Conservation (phyloP, 1,140 invertebrate species). For the Condylostylus longicornis region DNA sequence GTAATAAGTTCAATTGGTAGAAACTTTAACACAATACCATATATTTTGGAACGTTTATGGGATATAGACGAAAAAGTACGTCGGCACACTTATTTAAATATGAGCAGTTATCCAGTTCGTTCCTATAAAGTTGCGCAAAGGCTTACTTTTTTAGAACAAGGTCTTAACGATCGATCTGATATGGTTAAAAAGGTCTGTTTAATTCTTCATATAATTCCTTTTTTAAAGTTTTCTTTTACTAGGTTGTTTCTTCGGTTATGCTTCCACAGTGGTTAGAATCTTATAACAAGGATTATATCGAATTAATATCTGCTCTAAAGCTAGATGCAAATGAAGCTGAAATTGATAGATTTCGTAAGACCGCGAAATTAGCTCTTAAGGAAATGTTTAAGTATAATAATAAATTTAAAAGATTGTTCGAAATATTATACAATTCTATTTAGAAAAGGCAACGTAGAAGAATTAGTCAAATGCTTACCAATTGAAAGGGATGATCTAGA, state of each 20-base stretch:
- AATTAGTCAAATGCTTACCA: constrained; percentile 14
- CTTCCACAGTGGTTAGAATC: constrained; percentile 49
- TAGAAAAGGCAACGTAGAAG: constrained; percentile 7
- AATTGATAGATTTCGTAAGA: constrained; percentile 23
- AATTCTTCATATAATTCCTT: background rate
- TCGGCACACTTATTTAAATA: constrained; percentile 52
- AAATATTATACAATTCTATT: background rate
- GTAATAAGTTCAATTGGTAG: constrained; percentile 51
- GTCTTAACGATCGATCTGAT: constrained; percentile 47
- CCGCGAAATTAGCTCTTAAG: constrained; percentile 30
- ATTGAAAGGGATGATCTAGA: constrained; percentile 18
- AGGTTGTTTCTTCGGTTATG: constrained; percentile 33
- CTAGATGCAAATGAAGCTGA: constrained; percentile 40
- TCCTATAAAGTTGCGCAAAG: constrained; percentile 53
- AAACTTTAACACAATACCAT: constrained; percentile 45
- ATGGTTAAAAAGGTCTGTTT: constrained; percentile 28
- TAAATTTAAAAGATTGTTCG: background rate
- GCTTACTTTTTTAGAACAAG: constrained; percentile 44
- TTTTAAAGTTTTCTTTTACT: constrained; percentile 16
- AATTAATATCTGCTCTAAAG: constrained; percentile 44
- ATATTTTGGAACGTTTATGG: constrained; percentile 50
- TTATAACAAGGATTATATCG: constrained; percentile 43
- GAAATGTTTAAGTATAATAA: constrained; percentile 31
- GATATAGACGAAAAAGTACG: constrained; percentile 63
- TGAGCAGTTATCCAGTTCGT: constrained; percentile 49